Conservation (phyloP, 2,113 vertebrate genomes). For the Elgaria multicarinata region DNA sequence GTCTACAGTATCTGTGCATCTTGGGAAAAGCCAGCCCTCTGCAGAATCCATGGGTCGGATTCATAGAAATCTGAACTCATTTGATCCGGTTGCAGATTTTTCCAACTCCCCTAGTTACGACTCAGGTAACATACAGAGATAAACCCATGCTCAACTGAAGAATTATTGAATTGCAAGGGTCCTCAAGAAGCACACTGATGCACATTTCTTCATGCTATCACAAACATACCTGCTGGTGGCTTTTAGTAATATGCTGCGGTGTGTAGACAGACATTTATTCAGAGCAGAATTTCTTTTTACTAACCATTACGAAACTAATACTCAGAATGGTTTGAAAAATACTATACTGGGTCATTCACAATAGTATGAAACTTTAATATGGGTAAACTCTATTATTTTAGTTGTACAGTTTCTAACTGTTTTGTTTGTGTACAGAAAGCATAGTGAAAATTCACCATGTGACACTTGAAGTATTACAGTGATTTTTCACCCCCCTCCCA, state of each 20-base stretch:
- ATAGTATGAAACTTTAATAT: background rate
- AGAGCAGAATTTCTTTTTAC: background rate
- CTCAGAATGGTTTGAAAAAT: background rate
- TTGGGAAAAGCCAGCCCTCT: no score
- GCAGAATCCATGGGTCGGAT: no score
- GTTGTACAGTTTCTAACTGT: background rate
- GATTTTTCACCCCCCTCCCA: no score
- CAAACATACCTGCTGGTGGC: background rate
- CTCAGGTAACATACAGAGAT: background rate
- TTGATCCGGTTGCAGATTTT: no score
- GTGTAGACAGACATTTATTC: background rate
- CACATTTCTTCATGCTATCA: background rate
- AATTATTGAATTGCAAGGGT: background rate
- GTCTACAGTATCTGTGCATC: no score
- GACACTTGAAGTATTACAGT: background rate
- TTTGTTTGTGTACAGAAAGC: background rate
- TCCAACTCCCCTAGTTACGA: no score
- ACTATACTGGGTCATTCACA: background rate
- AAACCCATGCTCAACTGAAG: background rate
- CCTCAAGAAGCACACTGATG: background rate
- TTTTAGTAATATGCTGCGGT: background rate
- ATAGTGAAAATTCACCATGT: background rate
- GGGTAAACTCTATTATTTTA: background rate
- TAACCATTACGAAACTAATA: background rate
- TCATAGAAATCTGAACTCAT: no score